Base-by-base conservation (phyloP, 2,113 vertebrate genomes). In the Aphyosemion australe region DNA sequence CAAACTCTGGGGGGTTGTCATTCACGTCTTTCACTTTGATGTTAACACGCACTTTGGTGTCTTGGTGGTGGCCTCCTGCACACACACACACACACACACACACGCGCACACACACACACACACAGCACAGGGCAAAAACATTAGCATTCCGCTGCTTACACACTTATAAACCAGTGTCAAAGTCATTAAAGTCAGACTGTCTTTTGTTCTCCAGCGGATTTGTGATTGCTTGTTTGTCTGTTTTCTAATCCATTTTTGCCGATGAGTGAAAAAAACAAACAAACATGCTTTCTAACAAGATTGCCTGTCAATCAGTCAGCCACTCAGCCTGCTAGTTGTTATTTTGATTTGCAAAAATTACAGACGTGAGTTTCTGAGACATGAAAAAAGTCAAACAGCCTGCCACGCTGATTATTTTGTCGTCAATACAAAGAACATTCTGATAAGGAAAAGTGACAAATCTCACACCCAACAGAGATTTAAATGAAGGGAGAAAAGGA, bases 1-100 rank as follows among this genome's bases (percentile, higher is more conserved):
- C 94, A 49, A 99, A 95, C 80, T 94, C 96, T n/a, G 97, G 97
- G 14, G 95, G 70, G 0, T 99, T 98, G 88, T 99, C 97, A 0
- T 99, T 99, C 58, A 95, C 87, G 0, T 99, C 97, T 59, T 94
- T 82, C 0, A 99, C 94, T 76, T 91, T 95, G 75, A 99, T 97
- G 65, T 95, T 94, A 6, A 99, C 95, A 0, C 95, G 94, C 32
- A 98, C 97, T 92, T 95, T 98, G 72, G 95, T 93, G 89, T 97
- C 94, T 76, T 96, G 96, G 79, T 96, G 94, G 57, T 94, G 92
- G 21, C 96, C 96, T 55, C 95, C 96, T 98, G 62, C 0, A n/a
- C 58, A 81, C 37, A 42, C 34, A 71, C 42, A 64, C 50, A 70
- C 41, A 71, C 42, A 64, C 13, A 12, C 12, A 43, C 21, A 26